These are phyloP conservation scores for Nansenia antarctica DNA, from an alignment of 2,113 vertebrate species.

Conservation along the genomic window DNA sequence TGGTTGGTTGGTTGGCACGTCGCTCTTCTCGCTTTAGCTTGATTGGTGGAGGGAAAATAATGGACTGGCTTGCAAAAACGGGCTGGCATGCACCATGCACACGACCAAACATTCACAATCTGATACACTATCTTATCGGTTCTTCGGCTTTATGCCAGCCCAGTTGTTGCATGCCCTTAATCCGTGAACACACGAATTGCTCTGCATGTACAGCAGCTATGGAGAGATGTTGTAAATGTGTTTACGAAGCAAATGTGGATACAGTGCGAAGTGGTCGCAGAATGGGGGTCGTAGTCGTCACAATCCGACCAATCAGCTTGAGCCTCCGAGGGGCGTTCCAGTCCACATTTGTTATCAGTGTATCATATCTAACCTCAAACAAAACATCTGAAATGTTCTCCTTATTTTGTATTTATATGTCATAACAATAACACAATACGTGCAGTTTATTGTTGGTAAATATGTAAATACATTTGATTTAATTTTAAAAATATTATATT, in stretches of 20 bases:
- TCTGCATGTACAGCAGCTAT: background rate
- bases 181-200: background rate
- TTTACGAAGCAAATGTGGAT: background rate
- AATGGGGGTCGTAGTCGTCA: background rate
- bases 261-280: background rate
- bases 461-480: too few relatives aligned
- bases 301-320: constrained; percentile 12
- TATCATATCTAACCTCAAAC: background rate
- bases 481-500: too few relatives aligned
- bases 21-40: background rate
- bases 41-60: background rate
- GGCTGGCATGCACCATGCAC: background rate
- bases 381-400: too few relatives aligned
- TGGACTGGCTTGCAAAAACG: background rate
- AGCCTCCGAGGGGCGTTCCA: constrained; percentile 3
- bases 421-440: background rate
- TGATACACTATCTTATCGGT: background rate
- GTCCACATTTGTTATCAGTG: background rate
- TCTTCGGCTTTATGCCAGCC: background rate
- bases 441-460: background rate
- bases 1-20: too few relatives aligned
- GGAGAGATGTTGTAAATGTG: background rate
- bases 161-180: background rate
- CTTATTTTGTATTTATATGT: background rate
- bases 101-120: background rate